A percentile compares a stretch with the other conserved stretches of the same genome.
Conservation (phyloP, 2,888 invertebrate genomes). For the Trichogramma dendrolimi region DNA sequence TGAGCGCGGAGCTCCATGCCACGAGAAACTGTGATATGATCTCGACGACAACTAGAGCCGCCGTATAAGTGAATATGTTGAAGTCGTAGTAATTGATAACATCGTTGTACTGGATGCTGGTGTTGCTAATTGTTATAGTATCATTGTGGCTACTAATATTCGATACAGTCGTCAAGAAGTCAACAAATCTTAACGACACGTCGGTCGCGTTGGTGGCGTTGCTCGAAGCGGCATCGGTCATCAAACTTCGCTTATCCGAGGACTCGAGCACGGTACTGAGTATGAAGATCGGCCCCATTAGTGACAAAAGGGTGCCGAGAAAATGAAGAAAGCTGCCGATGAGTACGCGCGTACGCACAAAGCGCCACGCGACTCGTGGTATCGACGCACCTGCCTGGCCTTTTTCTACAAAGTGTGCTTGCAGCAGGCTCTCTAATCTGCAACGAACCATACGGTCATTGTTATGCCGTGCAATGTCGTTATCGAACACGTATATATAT, state of each 20-base stretch:
- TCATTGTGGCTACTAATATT: too few species aligned
- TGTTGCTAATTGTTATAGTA: too few species aligned
- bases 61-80: slow-evolving; percentile 34
- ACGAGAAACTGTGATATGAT: slow-evolving; percentile 35
- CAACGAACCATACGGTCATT: slow-evolving; percentile 11
- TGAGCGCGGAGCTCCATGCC: slow-evolving; percentile 38
- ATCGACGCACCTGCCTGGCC: slow-evolving; percentile 53
- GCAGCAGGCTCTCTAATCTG: slow-evolving; percentile 54
- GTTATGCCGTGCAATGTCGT: neutral
- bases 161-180: too few species aligned
- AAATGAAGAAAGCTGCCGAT: slow-evolving; percentile 50
- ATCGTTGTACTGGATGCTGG: neutral
- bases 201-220: neutral
- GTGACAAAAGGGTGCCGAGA: slow-evolving; percentile 50
- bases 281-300: slow-evolving; percentile 48
- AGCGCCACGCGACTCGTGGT: slow-evolving; percentile 50
- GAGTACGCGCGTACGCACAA: slow-evolving; percentile 52
- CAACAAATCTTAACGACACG: neutral
- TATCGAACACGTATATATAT: too few species aligned
- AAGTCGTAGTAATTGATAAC: slow-evolving; percentile 33
- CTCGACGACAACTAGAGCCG: slow-evolving; percentile 33
- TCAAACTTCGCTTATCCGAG: slow-evolving; percentile 29
- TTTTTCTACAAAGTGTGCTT: slow-evolving; percentile 50
- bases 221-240: slow-evolving; percentile 12
- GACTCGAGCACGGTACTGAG: slow-evolving; percentile 27